Evolutionary conservation across 1,140 invertebrate genomes (phyloP), one percentile per base, ranked within the genome.

Genomic region (Meloidogyne chitwoodi): DNA sequence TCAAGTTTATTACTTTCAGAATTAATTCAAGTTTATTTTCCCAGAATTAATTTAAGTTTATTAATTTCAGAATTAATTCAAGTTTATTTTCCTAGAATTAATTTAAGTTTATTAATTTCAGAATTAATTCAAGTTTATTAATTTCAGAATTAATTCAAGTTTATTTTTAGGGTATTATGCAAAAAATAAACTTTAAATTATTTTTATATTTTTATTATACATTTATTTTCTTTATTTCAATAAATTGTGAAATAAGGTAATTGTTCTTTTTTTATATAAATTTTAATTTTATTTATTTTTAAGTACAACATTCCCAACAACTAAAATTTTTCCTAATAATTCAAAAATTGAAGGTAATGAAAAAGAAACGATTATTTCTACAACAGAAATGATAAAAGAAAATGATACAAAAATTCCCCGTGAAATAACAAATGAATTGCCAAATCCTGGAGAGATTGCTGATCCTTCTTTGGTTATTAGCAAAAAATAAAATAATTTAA

Each of bases 381-480:
- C 16, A 3, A 48, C 2, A 19, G 44, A 48, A 48, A 19, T 31
- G 29, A 2, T 19, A 19, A 19, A 48, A 48, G 48, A 48, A 48
- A 48, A 48, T 48, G 14, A 19, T 11, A 48, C 44, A 48, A 48
- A 48, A 48, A 19, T 19, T 48, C 44, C 44, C 2, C 44, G 44
- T 4, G 44, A 48, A 56, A 8, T 1, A 56, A 22, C 29, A 29
- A 62, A 71, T 14, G 11, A 22, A 29, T 24, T 76, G 26, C 75
- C 75, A 16, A 65, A 76, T 61, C 75, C 68, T 0, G 48, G 34
- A 22, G 56, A 62, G 14, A 29, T 68, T 24, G 68, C 75, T 38
- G 75, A 76, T 41, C 75, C 75, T 41, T 76, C 75, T 29, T 66
- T 76, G 10, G 34, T 56, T 56, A n/a, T 19, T 19, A 0, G n/a